phyloP scores from a whole-genome alignment of 1,140 invertebrate genomes.

The Heliconius hewitsoni region DNA sequence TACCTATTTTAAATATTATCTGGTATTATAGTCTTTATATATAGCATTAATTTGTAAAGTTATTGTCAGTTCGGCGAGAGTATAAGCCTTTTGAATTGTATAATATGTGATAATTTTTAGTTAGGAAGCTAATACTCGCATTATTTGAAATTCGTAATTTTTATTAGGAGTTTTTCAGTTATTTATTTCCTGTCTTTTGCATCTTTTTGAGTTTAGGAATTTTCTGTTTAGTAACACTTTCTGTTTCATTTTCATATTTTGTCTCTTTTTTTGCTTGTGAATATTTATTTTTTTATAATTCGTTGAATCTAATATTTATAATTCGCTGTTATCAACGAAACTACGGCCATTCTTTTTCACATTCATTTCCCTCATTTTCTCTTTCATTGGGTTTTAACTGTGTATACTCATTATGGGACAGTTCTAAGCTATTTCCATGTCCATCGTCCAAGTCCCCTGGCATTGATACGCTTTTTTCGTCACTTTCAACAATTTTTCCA shows the following conservation, averaged over 20 bases:
- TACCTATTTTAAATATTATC: too few species aligned
- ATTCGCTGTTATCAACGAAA: not conserved
- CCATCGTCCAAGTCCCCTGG: constrained; percentile 19
- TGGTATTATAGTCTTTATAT: too few species aligned
- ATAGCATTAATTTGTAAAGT: too few species aligned
- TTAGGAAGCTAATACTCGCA: too few species aligned
- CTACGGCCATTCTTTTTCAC: not conserved
- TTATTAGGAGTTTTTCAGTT: too few species aligned
- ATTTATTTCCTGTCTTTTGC: not conserved
- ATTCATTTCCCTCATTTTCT: not conserved
- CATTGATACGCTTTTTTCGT: constrained; percentile 47
- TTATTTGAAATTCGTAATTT: too few species aligned
- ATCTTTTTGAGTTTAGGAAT: not conserved
- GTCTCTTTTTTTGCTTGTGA: not conserved
- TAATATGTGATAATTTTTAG: too few species aligned
- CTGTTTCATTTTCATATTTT: not conserved
- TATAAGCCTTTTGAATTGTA: too few species aligned
- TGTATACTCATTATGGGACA: not conserved
- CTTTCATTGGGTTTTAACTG: not conserved
- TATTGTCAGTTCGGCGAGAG: too few species aligned
- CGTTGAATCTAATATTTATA: not conserved
- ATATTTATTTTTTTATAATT: not conserved
- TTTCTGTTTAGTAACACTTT: not conserved
- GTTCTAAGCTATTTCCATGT: not conserved
- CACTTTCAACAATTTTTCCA: constrained; percentile 58